Conservation (phyloP, 2,113 vertebrate genomes). For the Plecotus auritus region DNA sequence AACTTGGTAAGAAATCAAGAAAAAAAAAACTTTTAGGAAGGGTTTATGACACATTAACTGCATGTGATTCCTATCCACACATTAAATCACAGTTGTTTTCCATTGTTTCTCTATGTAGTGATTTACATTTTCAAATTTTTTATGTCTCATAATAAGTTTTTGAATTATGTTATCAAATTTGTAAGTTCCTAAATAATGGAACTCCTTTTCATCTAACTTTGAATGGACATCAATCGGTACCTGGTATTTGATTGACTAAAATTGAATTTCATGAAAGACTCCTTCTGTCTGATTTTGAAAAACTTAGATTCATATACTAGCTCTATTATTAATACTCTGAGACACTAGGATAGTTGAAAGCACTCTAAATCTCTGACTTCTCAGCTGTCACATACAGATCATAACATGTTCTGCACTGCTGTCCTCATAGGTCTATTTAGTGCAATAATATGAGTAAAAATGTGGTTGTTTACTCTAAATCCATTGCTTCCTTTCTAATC, state of each 20-base stretch:
- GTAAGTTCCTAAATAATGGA: not conserved
- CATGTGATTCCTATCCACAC: not conserved
- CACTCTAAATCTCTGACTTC: not conserved
- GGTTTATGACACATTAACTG: not conserved
- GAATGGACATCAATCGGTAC: not conserved
- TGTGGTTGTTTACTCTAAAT: not conserved
- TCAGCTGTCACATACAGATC: not conserved
- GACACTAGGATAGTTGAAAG: not conserved
- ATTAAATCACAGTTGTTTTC: not conserved
- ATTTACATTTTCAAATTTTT: not conserved
- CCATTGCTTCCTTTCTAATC: not conserved
- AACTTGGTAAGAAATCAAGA: not conserved
- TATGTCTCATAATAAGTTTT: not conserved
- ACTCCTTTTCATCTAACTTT: not conserved
- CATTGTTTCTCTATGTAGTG: not conserved
- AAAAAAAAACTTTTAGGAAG: not conserved
- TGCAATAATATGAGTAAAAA: not conserved
- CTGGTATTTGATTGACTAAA: not conserved
- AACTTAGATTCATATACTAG: not conserved
- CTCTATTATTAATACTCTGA: not conserved
- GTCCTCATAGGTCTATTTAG: not conserved
- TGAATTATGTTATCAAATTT: not conserved
- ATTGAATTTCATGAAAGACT: not conserved
- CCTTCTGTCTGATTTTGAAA: not conserved
- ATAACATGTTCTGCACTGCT: not conserved